phyloP scores from a whole-genome alignment of 2,888 invertebrate species.

The Drosophila anomalata region DNA sequence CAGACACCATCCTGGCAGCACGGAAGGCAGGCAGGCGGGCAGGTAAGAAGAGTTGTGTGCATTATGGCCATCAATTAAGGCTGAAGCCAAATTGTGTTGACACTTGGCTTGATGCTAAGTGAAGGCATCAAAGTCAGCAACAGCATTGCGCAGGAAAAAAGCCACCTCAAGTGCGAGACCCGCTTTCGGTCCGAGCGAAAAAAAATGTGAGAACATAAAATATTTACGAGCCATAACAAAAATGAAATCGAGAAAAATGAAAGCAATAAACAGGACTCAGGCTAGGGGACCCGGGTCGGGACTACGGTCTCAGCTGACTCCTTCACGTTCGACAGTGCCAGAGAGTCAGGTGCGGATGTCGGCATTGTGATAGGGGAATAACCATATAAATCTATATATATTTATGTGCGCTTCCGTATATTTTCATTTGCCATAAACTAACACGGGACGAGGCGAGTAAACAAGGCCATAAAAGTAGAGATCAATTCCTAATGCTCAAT shows the following conservation, averaged over 20 bases:
- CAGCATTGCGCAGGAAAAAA: constrained; percentile 12
- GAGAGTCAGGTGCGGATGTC: constrained; percentile 55
- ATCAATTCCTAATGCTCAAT: constrained; percentile 76
- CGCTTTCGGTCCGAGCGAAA: constrained; percentile 7
- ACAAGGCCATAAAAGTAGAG: constrained; percentile 70
- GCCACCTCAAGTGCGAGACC: constrained; percentile 10
- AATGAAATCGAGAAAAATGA: constrained; percentile 63
- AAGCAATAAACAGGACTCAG: constrained; percentile 60
- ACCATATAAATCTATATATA: constrained; percentile 39
- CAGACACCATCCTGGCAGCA: constrained; percentile 26
- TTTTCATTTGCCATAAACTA: constrained; percentile 60
- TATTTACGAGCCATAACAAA: constrained; percentile 71
- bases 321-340: not conserved
- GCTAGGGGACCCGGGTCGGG: not conserved
- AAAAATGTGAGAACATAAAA: constrained; percentile 59
- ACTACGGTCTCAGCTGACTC: not conserved
- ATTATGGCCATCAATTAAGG: constrained; percentile 72
- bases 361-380: constrained; percentile 34
- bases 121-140: constrained; percentile 41
- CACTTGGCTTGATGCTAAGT: constrained; percentile 62
- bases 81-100: constrained; percentile 64
- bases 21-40: not conserved
- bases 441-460: constrained; percentile 47
- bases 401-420: constrained; percentile 30
- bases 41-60: constrained; percentile 41